phyloP scores from a whole-genome alignment of 1,140 invertebrate genomes.

The Drosophila fuyamai region DNA sequence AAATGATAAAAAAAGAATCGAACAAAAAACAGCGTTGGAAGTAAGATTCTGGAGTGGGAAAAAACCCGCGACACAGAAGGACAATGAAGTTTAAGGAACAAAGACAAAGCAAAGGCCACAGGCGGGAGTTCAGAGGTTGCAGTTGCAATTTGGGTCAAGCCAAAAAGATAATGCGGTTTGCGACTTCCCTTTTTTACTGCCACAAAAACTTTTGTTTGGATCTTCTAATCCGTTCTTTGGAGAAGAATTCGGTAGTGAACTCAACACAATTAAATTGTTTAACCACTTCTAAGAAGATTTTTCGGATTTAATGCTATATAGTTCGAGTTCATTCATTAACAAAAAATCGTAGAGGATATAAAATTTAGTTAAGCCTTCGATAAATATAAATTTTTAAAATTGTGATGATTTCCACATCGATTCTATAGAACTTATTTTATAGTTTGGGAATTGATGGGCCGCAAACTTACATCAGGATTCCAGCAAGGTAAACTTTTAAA shows the following conservation, averaged over 20 bases:
- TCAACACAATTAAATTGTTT: neutral
- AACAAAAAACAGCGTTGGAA: neutral
- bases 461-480: no score
- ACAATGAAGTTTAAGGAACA: slow-evolving; percentile 56
- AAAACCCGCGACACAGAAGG: slow-evolving; percentile 15
- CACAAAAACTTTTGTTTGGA: slow-evolving; percentile 55
- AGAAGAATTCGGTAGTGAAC: neutral
- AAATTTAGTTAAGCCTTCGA: neutral
- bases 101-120: slow-evolving; percentile 42
- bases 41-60: neutral
- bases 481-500: no score
- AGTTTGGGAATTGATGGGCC: no score
- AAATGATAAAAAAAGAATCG: slow-evolving; percentile 59
- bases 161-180: slow-evolving; percentile 67
- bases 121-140: slow-evolving; percentile 31
- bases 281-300: neutral
- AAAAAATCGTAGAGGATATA: neutral
- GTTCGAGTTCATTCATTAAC: neutral
- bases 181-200: slow-evolving; percentile 36
- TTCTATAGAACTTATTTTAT: no score
- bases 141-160: slow-evolving; percentile 73
- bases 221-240: slow-evolving; percentile 2
- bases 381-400: neutral
- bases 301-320: neutral
- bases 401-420: no score